phyloP scores from a whole-genome alignment of 1,140 invertebrate species.

The Lepidostoma basale region DNA sequence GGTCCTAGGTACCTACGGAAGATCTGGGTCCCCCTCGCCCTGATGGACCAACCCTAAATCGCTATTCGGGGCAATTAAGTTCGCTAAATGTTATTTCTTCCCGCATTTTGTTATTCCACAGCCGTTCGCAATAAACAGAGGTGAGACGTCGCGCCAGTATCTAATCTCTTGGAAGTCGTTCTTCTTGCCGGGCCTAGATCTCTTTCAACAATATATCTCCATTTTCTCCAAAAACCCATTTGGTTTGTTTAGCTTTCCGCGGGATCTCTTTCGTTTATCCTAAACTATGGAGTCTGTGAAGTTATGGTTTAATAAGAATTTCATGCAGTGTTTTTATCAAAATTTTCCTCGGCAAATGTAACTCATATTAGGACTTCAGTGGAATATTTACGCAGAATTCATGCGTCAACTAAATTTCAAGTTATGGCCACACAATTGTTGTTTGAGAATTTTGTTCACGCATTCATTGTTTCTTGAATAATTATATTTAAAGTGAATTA shows the following conservation, averaged over 20 bases:
- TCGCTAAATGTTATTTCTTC: conserved; percentile 47
- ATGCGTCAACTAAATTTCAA: too few species aligned
- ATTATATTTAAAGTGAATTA: too few species aligned
- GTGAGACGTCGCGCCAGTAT: conserved; percentile 32
- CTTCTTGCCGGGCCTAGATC: background rate
- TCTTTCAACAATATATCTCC: background rate
- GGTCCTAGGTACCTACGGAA: too few species aligned
- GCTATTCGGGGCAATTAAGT: conserved; percentile 46
- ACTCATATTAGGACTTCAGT: too few species aligned
- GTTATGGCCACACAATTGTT: too few species aligned
- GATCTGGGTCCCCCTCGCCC: background rate
- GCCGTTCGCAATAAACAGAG: conserved; percentile 45
- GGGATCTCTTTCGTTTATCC: background rate
- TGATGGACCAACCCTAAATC: conserved; percentile 41
- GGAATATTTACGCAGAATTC: too few species aligned
- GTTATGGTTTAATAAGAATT: too few species aligned
- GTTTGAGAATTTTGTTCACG: too few species aligned
- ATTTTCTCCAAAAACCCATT: background rate
- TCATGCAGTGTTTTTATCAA: too few species aligned
- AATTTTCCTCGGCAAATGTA: too few species aligned
- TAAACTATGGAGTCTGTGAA: background rate
- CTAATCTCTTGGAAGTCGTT: conserved; percentile 13
- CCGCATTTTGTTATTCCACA: conserved; percentile 44
- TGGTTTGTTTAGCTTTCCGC: background rate
- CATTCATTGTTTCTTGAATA: too few species aligned